Evolutionary conservation across 2,888 invertebrate genomes (phyloP), one percentile per base, ranked within the genome.

Genomic region (Nymphalis c-album): DNA sequence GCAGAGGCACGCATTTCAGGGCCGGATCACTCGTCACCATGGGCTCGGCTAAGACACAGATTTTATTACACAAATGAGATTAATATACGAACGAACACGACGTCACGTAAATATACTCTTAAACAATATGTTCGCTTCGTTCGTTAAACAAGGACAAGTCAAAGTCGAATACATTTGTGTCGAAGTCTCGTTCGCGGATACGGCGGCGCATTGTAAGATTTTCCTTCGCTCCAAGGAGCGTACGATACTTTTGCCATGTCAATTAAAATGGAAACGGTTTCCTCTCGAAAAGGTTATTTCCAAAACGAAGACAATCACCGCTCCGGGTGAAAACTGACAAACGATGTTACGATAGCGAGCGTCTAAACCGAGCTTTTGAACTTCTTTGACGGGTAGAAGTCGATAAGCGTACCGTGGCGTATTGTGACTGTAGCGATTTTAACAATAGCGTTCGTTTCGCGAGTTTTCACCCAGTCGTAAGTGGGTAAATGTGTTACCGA

Each of bases 1-100:
- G 91, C 86, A 93, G 93, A 93, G 93, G 93, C 87, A 88, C 90
- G 93, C 91, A 90, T 90, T 90, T 91, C 92, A 92, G 92, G 93
- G 93, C 88, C 93, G 92, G 93, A 92, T 92, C 90, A 89, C 86
- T 86, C 85, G 85, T 85, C 85, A 84, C 87, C 83, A 80, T 77
- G 83, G 83, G 80, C 83, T 78, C 80, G 80, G 88, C 89, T 92
- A 91, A 91, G 86, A 86, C 90, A 85, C 88, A 91, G 92, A 92
- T 91, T 92, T 91, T 90, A 91, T 90, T 91, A 91, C 91, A 87
- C 91, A 92, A 92, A 92, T 90, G 87, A 85, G 92, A 91, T 92
- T 92, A 91, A 89, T 89, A 85, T 82, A 82, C 84, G 80, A 86
- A 86, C 85, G 80, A 80, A 81, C 79, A 80, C 74, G 67, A 70